Evolutionary conservation across 2,113 vertebrate genomes (phyloP), one percentile per base, ranked within the genome.

Genomic region (Lycaon pictus): DNA sequence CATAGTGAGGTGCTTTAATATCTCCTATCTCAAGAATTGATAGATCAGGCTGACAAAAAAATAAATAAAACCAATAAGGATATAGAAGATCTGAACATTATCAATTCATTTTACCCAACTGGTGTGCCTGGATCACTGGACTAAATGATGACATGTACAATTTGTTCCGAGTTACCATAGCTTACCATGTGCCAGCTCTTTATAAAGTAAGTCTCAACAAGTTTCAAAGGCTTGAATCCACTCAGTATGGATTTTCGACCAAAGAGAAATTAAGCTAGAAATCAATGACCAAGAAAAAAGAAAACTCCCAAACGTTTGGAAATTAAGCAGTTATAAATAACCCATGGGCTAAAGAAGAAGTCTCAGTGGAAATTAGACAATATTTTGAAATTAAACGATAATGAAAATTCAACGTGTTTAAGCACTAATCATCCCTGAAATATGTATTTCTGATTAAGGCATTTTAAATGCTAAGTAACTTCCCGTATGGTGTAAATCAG

Each of bases 331-430:
- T 81, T 71, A 22, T 48, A 83, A 43, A 77, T 94, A 88, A 53
- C 29, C 15, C 35, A 63, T 35, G 35, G 7, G 12, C 91, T 69
- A 74, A 84, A 79, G 58, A 88, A 81, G 67, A 20, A 55, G 88
- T 71, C 71, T 91, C 60, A 67, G 1, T 77, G 32, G 48, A 56
- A 82, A 72, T 90, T 25, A 84, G 84, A 43, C 9, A 51, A 2
- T 74, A 90, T 67, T 84, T 90, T 90, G 62, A 92, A 97, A 62
- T 94, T 37, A 51, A 62, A 82, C 37, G 25, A 58, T 58, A 55
- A 60, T 35, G 60, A 89, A 88, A 65, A 67, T 65, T 69, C 58
- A 13, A 72, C 15, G 9, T 16, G 43, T 77, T 77, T 15, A 56
- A 77, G 17, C 43, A 11, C 37, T 82, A 60, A n/a, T 37, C 74